phyloP scores from a whole-genome alignment of 2,888 invertebrate species.

The Thecocarcelia acutangulata region DNA sequence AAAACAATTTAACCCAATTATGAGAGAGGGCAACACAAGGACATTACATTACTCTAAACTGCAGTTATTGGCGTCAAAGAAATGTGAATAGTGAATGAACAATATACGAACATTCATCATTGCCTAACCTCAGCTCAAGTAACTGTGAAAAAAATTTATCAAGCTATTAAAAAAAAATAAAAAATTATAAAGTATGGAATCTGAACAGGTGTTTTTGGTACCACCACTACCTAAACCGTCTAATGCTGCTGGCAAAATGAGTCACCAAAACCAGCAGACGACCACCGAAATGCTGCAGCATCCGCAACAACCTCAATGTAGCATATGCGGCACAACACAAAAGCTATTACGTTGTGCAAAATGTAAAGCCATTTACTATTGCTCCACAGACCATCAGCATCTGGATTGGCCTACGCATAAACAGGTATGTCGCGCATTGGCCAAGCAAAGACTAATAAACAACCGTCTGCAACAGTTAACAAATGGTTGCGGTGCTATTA shows the following conservation, averaged over 20 bases:
- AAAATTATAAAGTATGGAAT: slow-evolving; percentile 42
- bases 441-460: slow-evolving; percentile 75
- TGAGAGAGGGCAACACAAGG: slow-evolving; percentile 74
- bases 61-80: neutral
- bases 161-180: neutral
- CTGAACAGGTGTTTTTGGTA: slow-evolving; percentile 57
- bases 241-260: slow-evolving; percentile 6
- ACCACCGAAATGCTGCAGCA: slow-evolving; percentile 44
- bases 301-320: slow-evolving; percentile 71
- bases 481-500: slow-evolving; percentile 69
- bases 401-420: slow-evolving; percentile 91
- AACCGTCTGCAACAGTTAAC: slow-evolving; percentile 74
- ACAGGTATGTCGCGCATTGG: slow-evolving; percentile 83
- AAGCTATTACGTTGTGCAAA: slow-evolving; percentile 87
- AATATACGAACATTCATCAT: neutral
- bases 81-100: neutral
- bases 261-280: slow-evolving; percentile 26
- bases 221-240: slow-evolving; percentile 24
- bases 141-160: neutral
- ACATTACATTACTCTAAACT: slow-evolving; percentile 69
- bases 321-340: slow-evolving; percentile 77
- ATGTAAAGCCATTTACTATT: slow-evolving; percentile 89
- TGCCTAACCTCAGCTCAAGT: neutral
- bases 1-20: slow-evolving; percentile 45
- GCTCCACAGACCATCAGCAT: slow-evolving; percentile 90